phyloP scores from a whole-genome alignment of 2,888 invertebrate species.

The Temnothorax unifasciatus region DNA sequence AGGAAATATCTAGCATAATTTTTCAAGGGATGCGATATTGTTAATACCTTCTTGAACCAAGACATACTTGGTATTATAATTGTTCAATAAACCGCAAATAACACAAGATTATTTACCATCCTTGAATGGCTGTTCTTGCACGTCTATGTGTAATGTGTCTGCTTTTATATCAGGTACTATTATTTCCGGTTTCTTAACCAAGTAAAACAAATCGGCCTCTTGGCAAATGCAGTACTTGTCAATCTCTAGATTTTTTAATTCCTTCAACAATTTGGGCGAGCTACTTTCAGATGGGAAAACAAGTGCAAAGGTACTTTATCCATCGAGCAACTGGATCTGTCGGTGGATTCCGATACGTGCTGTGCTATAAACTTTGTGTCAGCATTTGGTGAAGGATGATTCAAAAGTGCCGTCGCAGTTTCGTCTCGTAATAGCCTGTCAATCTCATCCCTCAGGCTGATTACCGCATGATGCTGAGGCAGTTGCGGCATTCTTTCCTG shows the following conservation, averaged over 20 bases:
- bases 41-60: background rate
- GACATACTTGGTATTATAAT: background rate
- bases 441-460: constrained; percentile 88
- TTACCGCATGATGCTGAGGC: constrained; percentile 89
- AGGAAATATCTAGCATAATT: background rate
- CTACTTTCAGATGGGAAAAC: constrained; percentile 88
- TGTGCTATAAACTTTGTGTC: constrained; percentile 89
- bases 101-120: constrained; percentile 44
- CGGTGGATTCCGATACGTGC: constrained; percentile 88
- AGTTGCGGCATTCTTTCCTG: constrained; percentile 86
- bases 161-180: background rate
- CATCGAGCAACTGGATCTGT: constrained; percentile 88
- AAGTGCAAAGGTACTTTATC: constrained; percentile 90
- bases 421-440: constrained; percentile 92
- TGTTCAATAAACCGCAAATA: background rate
- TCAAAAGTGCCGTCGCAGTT: constrained; percentile 90
- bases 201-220: constrained; percentile 88
- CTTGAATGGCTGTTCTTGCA: constrained; percentile 40
- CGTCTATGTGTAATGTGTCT: constrained; percentile 7
- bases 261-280: constrained; percentile 87
- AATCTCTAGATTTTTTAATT: constrained; percentile 88
- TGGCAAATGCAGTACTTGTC: constrained; percentile 88
- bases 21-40: background rate
- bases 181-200: constrained; percentile 59
- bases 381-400: constrained; percentile 88